A percentile compares a stretch with the other conserved stretches of the same genome.
Evolutionary conservation across 2,797 vertebrate species (phyloP).

Genomic region (Pseudochaenichthys georgianus): DNA sequence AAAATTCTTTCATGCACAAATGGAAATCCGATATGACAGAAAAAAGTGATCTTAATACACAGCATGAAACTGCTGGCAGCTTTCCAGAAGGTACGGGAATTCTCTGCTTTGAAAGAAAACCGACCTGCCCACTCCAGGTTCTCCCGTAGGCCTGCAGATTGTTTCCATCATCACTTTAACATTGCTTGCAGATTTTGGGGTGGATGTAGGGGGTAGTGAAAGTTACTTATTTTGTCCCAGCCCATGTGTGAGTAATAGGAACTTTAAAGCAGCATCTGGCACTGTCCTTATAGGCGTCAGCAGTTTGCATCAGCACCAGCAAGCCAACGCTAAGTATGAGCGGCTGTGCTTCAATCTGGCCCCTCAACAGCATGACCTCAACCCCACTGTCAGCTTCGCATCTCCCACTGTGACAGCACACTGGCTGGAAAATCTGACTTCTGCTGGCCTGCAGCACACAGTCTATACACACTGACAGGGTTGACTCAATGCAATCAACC

Average conservation of each 20-base stretch:
- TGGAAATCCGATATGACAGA: slow-evolving; percentile 45
- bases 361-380: slow-evolving; percentile 81
- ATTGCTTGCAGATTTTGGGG: slow-evolving; percentile 56
- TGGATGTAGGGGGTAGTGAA: slow-evolving; percentile 24
- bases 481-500: slow-evolving; percentile 54
- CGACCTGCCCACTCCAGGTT: slow-evolving; percentile 53
- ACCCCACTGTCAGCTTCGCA: slow-evolving; percentile 76
- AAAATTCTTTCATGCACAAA: slow-evolving; percentile 41
- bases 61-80: slow-evolving; percentile 46
- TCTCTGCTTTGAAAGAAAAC: slow-evolving; percentile 59
- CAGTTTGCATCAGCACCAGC: slow-evolving; percentile 75
- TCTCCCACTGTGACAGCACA: slow-evolving; percentile 74
- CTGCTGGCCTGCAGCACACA: slow-evolving; percentile 57
- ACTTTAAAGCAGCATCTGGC: slow-evolving; percentile 84
- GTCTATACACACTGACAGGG: slow-evolving; percentile 36
- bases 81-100: slow-evolving; percentile 59
- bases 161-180: slow-evolving; percentile 67
- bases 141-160: slow-evolving; percentile 55
- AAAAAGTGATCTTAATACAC: slow-evolving; percentile 42
- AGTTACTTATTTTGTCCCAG: slow-evolving; percentile 57
- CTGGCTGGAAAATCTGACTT: slow-evolving; percentile 82
- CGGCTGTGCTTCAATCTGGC: slow-evolving; percentile 65
- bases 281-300: slow-evolving; percentile 76
- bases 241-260: slow-evolving; percentile 76
- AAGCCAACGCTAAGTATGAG: slow-evolving; percentile 66